Evolutionary conservation across 2,888 invertebrate genomes (phyloP), one percentile per base, ranked within the genome.

Genomic region (Gibbula magus): DNA sequence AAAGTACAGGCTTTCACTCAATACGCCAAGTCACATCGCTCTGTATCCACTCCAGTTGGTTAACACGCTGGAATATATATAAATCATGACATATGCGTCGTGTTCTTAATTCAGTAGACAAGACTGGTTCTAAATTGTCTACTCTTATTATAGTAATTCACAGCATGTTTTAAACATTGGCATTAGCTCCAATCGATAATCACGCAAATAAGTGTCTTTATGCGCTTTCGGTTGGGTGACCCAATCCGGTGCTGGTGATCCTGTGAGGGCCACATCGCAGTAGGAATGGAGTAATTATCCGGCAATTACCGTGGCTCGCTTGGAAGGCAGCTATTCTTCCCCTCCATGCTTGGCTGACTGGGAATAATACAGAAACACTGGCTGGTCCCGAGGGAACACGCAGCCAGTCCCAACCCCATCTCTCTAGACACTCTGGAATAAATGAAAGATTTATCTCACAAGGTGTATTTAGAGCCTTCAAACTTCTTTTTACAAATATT

Each of bases 91-190:
- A 35, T 70, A 70, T 39, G 70, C 35, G 18, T 39, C 35, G 18
- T 70, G 32, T 32, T 35, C 20, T 70, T 70, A 70, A 70, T 39
- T 20, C 35, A 70, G 20, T 16, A 32, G 32, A 25, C 70, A 70
- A 35, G 70, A 20, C 70, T 20, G 70, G 29, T 18, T 35, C 70
- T 70, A 70, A 70, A 70, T 39, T 39, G 20, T 20, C 70, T 20
- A 20, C 20, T 35, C 20, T 35, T 70, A 39, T 70, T 70, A 39
- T 70, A 32, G 70, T 70, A 5, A 18, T 70, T 70, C 70, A 32
- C 32, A 39, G 39, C 70, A 70, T 70, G 70, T 70, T 70, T 70
- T 39, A 70, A 70, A 70, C 39, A 70, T 25, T 32, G 39, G 70
- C 39, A 20, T 32, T 35, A 70, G 70, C 35, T 10, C 0, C 18